Conservation (phyloP, 2,888 invertebrate species). For the Ichneumoninae sp. region DNA sequence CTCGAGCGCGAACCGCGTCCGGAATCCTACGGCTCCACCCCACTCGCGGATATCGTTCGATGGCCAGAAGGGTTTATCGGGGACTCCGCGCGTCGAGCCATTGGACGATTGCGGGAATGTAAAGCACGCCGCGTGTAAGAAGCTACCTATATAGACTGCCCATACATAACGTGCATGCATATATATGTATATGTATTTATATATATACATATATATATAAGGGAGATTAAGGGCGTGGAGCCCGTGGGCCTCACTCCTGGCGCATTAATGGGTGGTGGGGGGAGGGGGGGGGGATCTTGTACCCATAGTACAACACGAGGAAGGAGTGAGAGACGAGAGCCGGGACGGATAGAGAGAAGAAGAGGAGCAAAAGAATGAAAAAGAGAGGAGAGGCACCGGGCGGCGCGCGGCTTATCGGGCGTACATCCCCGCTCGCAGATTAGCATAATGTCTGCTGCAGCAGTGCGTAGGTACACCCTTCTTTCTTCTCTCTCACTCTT, state of each 20-base stretch:
- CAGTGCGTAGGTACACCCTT: conserved; percentile 65
- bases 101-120: conserved; percentile 71
- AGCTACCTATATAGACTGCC: conserved; percentile 48
- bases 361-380: conserved; percentile 28
- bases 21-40: neutral
- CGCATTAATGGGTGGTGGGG: conserved; percentile 33
- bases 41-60: neutral
- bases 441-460: conserved; percentile 83
- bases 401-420: conserved; percentile 81
- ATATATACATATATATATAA: conserved; percentile 57
- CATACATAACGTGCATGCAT: conserved; percentile 52
- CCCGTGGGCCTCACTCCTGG: conserved; percentile 80
- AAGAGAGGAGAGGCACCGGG: conserved; percentile 46
- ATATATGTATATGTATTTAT: conserved; percentile 19
- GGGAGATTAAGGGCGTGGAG: conserved; percentile 83
- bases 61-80: neutral
- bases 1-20: neutral
- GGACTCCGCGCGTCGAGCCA: conserved; percentile 22
- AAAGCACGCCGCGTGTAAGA: conserved; percentile 72
- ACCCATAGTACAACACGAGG: conserved; percentile 69
- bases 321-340: conserved; percentile 36
- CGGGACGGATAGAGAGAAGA: conserved; percentile 58
- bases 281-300: conserved; percentile 71
- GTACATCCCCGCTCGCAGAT: conserved; percentile 83
- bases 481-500: neutral